A percentile compares a stretch with the other conserved stretches of the same genome.
These are phyloP conservation scores for Kryptolebias marmoratus DNA, from an alignment of 2,113 vertebrate species.

Conservation along the genomic window DNA sequence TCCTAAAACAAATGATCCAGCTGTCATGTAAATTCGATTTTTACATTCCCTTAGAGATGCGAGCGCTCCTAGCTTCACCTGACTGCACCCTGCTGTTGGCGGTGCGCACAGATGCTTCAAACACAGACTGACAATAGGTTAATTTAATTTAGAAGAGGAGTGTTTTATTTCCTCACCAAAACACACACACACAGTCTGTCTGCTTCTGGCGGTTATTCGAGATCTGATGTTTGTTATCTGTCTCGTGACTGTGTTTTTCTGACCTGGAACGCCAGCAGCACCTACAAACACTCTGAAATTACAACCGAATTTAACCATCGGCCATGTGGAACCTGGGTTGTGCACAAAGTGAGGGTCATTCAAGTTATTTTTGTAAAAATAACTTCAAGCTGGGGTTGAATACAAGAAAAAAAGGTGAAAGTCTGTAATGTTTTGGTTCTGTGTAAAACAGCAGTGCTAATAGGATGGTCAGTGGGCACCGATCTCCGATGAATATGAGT, in stretches of 20 bases:
- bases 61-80: not conserved
- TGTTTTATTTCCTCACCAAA: not conserved
- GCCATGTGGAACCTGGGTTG: conserved; percentile 65
- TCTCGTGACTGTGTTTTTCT: conserved; percentile 67
- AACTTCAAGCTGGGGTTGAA: not conserved
- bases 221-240: conserved; percentile 42
- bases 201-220: conserved; percentile 4
- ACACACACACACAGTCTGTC: conserved; percentile 8
- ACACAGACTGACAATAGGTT: not conserved
- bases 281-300: conserved; percentile 61
- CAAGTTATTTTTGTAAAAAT: not conserved
- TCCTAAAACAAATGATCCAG: not conserved
- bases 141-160: conserved; percentile 6
- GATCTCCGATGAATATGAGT: conserved; percentile 2
- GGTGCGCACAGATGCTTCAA: conserved; percentile 2
- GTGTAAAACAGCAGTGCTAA: not conserved
- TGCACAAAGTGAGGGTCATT: conserved; percentile 10
- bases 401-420: not conserved
- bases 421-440: not conserved
- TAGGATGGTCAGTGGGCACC: not conserved
- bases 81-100: not conserved
- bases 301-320: conserved; percentile 58
- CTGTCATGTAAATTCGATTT: not conserved
- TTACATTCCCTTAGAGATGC: too few species aligned
- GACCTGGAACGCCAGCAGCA: conserved; percentile 37